Percentiles rank a stretch among this genome's conserved stretches.
These are phyloP conservation scores for Staurois parvus DNA, from an alignment of 2,797 vertebrate genomes.

Conservation along the genomic window DNA sequence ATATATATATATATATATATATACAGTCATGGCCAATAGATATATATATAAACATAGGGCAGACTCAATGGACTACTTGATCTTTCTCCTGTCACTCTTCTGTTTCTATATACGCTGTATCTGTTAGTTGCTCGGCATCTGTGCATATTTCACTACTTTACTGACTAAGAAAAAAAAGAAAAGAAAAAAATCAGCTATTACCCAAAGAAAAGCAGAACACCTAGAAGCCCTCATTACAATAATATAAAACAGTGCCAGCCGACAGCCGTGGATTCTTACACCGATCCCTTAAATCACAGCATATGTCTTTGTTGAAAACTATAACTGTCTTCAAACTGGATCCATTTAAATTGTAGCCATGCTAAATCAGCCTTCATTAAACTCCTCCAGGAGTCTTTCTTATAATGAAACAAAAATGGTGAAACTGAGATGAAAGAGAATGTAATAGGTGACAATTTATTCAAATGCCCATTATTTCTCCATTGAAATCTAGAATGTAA, in stretches of 20 bases:
- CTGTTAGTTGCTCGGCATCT: not conserved
- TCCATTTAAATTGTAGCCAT: slow-evolving; percentile 15
- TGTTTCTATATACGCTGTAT: not conserved
- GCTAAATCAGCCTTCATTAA: slow-evolving; percentile 20
- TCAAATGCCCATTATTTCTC: slow-evolving; percentile 11
- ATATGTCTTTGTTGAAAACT: slow-evolving; percentile 17
- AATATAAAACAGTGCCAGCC: not conserved
- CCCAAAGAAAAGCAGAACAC: not conserved
- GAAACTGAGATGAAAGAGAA: slow-evolving; percentile 44
- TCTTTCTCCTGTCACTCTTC: no score
- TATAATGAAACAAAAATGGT: slow-evolving; percentile 45
- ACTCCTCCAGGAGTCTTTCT: slow-evolving; percentile 7
- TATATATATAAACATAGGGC: no score
- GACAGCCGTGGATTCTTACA: not conserved
- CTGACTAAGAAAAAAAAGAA: not conserved
- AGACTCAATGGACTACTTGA: no score
- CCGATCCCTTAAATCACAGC: not conserved
- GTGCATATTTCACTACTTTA: not conserved
- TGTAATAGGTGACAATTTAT: slow-evolving; percentile 47
- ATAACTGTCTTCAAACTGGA: slow-evolving; percentile 20
- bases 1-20: no score
- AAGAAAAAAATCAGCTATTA: not conserved
- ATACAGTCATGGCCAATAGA: no score
- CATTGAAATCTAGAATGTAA: slow-evolving; percentile 12
- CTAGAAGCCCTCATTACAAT: not conserved